Conservation (phyloP, 2,113 vertebrate species). For the Mirza zaza region DNA sequence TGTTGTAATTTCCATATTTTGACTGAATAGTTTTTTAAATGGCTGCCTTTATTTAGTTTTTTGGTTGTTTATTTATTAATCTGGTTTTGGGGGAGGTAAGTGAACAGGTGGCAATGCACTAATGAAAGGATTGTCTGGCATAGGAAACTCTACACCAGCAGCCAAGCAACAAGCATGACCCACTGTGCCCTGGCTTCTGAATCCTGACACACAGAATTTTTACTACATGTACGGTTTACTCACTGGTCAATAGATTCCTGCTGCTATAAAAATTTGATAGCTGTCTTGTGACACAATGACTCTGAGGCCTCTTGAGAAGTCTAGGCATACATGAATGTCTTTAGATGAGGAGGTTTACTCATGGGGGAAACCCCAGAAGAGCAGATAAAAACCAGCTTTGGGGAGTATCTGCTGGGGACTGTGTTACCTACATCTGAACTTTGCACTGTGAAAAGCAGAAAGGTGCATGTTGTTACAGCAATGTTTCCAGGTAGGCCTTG, state of each 20-base stretch:
- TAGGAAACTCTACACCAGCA: background rate
- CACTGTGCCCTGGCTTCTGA: slow-evolving; percentile 19
- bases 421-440: background rate
- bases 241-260: background rate
- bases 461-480: background rate
- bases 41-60: background rate
- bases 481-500: background rate
- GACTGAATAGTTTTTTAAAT: background rate
- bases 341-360: background rate
- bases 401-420: background rate
- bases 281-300: slow-evolving; percentile 43
- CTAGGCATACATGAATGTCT: background rate
- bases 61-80: background rate
- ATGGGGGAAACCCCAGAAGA: background rate
- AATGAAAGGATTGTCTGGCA: background rate
- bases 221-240: background rate
- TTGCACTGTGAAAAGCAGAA: background rate
- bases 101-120: background rate
- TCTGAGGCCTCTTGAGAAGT: background rate
- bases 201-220: slow-evolving; percentile 51
- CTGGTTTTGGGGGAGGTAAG: background rate
- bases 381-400: background rate
- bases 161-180: background rate
- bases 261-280: slow-evolving; percentile 59
- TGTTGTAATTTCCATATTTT: background rate